phyloP scores from a whole-genome alignment of 2,797 vertebrate species.

The Phataginus tetradactyla region DNA sequence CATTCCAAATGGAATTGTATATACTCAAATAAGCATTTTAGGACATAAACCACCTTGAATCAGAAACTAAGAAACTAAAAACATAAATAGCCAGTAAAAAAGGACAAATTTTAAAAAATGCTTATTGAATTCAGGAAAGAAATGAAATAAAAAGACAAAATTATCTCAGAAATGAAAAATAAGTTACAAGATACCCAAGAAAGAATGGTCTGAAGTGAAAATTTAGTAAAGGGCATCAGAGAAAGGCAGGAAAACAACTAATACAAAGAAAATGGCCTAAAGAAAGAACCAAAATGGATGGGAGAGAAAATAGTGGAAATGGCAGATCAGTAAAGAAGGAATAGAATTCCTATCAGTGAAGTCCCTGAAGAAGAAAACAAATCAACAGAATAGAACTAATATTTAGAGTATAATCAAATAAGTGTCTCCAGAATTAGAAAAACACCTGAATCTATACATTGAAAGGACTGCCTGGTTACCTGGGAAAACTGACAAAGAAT shows the following conservation, averaged over 20 bases:
- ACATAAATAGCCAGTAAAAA: neutral
- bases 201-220: neutral
- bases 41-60: neutral
- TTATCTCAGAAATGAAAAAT: neutral
- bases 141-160: neutral
- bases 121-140: neutral
- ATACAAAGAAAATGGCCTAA: neutral
- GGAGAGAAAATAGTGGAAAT: neutral
- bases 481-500: neutral
- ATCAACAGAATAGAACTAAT: neutral
- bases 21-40: neutral
- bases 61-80: neutral
- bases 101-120: neutral
- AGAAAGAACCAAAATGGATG: neutral
- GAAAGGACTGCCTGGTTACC: neutral
- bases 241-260: neutral
- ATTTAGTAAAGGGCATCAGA: neutral
- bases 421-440: neutral
- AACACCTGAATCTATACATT: neutral
- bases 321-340: neutral
- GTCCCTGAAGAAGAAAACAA: neutral
- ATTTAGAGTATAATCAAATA: neutral
- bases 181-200: neutral
- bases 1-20: too few relatives aligned
- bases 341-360: neutral